Percentiles rank a stretch among this genome's conserved stretches.
Conservation (phyloP, 2,888 invertebrate species). For the Liposcelis brunnea region DNA sequence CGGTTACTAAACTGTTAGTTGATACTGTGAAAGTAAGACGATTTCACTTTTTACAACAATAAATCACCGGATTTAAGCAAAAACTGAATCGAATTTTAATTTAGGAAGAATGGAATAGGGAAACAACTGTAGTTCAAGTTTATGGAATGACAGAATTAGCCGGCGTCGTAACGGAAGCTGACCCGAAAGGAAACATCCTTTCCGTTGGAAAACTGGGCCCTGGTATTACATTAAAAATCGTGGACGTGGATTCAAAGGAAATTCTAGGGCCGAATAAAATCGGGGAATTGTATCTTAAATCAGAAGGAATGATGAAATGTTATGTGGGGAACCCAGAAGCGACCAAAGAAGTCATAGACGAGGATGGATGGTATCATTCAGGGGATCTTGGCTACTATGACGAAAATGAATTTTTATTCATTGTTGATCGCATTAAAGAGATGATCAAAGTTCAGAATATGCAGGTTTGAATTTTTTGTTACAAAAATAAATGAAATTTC, state of each 20-base stretch:
- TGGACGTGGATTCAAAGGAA: neutral
- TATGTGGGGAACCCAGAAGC: slow-evolving; percentile 2
- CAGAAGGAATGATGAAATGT: neutral
- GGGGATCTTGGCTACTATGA: slow-evolving; percentile 5
- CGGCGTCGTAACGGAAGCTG: neutral
- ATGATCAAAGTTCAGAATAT: neutral
- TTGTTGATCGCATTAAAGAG: neutral
- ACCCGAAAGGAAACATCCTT: neutral
- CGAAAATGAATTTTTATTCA: neutral
- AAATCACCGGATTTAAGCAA: too few species aligned
- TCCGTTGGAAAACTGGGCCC: neutral
- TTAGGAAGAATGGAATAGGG: too few species aligned
- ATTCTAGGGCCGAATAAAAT: neutral
- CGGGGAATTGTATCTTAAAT: neutral
- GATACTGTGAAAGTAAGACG: too few species aligned
- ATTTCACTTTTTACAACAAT: too few species aligned
- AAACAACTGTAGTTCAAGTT: neutral
- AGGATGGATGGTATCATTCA: slow-evolving; percentile 3
- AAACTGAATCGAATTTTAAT: too few species aligned
- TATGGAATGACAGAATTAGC: slow-evolving; percentile 2
- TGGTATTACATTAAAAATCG: neutral
- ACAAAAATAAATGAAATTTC: too few species aligned
- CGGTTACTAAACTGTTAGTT: too few species aligned
- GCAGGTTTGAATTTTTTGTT: too few species aligned
- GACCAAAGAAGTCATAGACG: neutral